phyloP scores from a whole-genome alignment of 2,113 vertebrate species.

The Mirounga angustirostris region DNA sequence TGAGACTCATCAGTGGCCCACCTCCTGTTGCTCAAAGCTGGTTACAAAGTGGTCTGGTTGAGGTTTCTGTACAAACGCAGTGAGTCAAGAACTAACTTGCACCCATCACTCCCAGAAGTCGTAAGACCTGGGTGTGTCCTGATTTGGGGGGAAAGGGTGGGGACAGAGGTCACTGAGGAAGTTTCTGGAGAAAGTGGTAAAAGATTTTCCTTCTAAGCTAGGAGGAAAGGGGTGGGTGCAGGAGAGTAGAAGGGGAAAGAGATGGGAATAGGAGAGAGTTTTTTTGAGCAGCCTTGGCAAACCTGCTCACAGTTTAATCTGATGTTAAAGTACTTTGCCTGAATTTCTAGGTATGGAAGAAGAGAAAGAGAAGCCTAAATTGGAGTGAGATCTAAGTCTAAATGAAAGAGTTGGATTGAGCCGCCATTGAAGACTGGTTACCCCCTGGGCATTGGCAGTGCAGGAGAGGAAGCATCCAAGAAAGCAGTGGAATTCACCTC shows the following conservation, averaged over 20 bases:
- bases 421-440: constrained; percentile 50
- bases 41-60: constrained; percentile 24
- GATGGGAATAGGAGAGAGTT: neutral
- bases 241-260: neutral
- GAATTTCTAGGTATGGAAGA: constrained; percentile 89
- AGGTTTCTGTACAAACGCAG: constrained; percentile 32
- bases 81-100: constrained; percentile 32
- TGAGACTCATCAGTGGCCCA: neutral
- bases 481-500: constrained; percentile 45
- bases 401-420: constrained; percentile 48
- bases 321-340: constrained; percentile 68
- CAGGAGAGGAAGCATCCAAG: constrained; percentile 70
- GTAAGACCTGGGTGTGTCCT: neutral
- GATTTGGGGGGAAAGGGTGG: constrained; percentile 31
- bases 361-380: constrained; percentile 88
- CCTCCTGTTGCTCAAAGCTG: neutral
- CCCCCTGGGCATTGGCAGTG: constrained; percentile 13
- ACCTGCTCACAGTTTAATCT: neutral
- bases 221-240: neutral
- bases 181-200: constrained; percentile 66
- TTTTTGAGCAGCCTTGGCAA: neutral
- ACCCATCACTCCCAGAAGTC: constrained; percentile 58
- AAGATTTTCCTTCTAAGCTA: constrained; percentile 59
- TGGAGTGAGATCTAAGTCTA: constrained; percentile 80
- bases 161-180: constrained; percentile 50